Conservation (phyloP, 2,113 vertebrate genomes). For the Malurus cyaneus region DNA sequence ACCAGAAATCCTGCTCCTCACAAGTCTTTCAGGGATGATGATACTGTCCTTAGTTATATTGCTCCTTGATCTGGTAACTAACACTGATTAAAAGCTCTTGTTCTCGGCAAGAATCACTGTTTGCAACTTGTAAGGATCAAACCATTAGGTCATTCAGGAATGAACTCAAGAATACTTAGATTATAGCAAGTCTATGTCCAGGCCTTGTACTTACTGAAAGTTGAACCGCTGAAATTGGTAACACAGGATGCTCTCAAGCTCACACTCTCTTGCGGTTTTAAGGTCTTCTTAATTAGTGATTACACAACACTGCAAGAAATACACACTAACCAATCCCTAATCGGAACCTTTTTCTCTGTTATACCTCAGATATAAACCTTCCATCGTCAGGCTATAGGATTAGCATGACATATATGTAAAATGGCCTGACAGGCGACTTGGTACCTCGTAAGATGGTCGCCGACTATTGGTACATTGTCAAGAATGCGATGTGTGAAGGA, state of each 20-base stretch:
- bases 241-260: background rate
- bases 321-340: background rate
- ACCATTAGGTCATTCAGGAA: background rate
- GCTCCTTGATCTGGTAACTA: background rate
- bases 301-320: background rate
- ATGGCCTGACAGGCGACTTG: no score
- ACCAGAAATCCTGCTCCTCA: background rate
- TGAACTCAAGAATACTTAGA: background rate
- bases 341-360: no score
- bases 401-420: no score
- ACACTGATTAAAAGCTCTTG: background rate
- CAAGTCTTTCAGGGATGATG: background rate
- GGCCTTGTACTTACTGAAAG: background rate
- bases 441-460: no score
- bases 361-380: no score
- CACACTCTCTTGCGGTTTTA: background rate
- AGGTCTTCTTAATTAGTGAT: background rate
- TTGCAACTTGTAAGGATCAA: background rate
- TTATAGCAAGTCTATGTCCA: background rate
- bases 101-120: background rate
- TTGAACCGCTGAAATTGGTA: background rate
- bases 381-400: background rate
- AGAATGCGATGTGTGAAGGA: no score
- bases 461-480: no score
- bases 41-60: background rate